Evolutionary conservation across 1,140 invertebrate species (phyloP).

Genomic region (Trichoplusia ni): DNA sequence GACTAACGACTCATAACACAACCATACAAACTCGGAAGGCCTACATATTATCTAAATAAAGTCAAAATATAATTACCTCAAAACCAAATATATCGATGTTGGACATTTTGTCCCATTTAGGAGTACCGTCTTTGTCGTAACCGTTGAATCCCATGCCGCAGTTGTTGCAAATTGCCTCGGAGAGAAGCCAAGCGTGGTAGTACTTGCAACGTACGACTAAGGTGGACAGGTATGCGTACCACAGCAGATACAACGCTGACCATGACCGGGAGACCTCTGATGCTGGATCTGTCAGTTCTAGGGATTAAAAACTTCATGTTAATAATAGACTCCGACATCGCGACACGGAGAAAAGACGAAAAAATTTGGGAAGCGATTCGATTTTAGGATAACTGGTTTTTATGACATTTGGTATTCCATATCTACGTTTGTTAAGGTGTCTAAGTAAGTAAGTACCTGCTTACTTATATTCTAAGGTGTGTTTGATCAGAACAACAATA

Average conservation of each 20-base stretch:
- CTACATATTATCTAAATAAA: background rate
- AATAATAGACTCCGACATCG: no score
- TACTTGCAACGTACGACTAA: slow-evolving; percentile 94
- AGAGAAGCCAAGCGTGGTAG: slow-evolving; percentile 97
- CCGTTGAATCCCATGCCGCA: slow-evolving; percentile 96
- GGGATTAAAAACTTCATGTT: background rate
- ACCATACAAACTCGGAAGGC: background rate
- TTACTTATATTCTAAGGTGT: no score
- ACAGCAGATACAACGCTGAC: slow-evolving; percentile 84
- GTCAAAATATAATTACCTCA: slow-evolving; percentile 86
- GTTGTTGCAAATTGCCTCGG: slow-evolving; percentile 96
- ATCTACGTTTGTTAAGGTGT: no score
- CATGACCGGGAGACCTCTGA: slow-evolving; percentile 73
- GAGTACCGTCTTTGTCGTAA: slow-evolving; percentile 86
- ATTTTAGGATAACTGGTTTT: no score
- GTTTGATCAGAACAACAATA: no score
- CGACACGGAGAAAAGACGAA: no score
- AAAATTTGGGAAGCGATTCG: no score
- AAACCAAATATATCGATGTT: slow-evolving; percentile 95
- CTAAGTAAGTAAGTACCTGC: no score
- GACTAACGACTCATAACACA: no score
- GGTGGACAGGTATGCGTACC: slow-evolving; percentile 90
- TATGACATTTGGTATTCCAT: no score
- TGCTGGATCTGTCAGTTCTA: slow-evolving; percentile 68
- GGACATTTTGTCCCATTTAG: slow-evolving; percentile 93